A percentile compares a stretch with the other conserved stretches of the same genome.
These are phyloP conservation scores for Theristicus caerulescens DNA, from an alignment of 2,113 vertebrate genomes.

Conservation along the genomic window DNA sequence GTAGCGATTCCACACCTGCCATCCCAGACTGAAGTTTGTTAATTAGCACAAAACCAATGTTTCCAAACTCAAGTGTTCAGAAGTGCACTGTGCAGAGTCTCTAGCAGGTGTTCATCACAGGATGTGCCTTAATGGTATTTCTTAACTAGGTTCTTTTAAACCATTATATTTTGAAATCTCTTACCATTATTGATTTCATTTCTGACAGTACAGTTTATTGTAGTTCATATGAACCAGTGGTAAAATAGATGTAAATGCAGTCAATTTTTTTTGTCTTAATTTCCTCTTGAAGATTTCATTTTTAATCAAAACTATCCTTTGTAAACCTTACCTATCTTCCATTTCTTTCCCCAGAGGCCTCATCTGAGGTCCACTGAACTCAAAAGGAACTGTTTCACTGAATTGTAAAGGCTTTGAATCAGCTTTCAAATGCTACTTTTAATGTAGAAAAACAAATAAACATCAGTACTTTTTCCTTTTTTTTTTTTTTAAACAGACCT, in stretches of 20 bases:
- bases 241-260: background rate
- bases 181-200: background rate
- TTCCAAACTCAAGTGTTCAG: background rate
- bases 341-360: background rate
- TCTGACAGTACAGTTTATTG: background rate
- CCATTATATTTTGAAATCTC: background rate
- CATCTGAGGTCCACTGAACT: background rate
- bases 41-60: background rate
- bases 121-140: background rate
- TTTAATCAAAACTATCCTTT: background rate
- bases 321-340: background rate
- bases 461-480: background rate
- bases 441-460: background rate
- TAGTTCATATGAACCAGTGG: background rate
- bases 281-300: background rate
- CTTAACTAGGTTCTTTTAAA: background rate
- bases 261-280: background rate
- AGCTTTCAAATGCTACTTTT: background rate
- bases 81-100: background rate
- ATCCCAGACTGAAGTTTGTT: background rate
- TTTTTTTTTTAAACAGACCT: background rate
- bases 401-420: background rate
- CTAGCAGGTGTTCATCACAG: slow-evolving; percentile 14
- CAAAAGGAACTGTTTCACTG: background rate
- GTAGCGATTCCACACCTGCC: background rate